These are phyloP conservation scores for Brachymystax lenok DNA, from an alignment of 2,797 vertebrate genomes.

Conservation along the genomic window DNA sequence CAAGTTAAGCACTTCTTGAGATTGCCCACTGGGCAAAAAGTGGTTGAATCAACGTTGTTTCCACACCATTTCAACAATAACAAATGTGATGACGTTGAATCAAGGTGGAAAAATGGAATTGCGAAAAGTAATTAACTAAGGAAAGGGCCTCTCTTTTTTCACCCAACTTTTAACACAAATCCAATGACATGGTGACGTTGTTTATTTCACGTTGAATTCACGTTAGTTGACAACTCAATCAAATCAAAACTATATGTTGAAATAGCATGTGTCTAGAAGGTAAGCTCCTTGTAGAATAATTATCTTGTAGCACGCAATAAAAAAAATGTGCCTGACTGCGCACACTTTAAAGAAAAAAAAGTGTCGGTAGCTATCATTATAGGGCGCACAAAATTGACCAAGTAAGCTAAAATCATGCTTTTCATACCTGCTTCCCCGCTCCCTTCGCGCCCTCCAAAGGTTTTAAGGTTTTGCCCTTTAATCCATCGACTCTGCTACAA, in stretches of 20 bases:
- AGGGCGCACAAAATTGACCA: neutral
- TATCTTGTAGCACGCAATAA: neutral
- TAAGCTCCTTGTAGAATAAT: neutral
- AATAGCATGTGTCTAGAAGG: too few relatives aligned
- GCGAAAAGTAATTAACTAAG: too few relatives aligned
- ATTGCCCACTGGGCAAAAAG: neutral
- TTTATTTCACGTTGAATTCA: too few relatives aligned
- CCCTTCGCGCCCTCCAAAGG: constrained; percentile 73
- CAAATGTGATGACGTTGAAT: too few relatives aligned
- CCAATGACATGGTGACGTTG: too few relatives aligned
- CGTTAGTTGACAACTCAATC: too few relatives aligned
- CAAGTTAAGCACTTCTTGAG: constrained; percentile 9
- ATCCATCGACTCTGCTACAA: constrained; percentile 79
- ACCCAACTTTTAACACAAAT: too few relatives aligned
- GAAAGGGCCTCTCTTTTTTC: too few relatives aligned
- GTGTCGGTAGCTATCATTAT: neutral
- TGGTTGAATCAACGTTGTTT: too few relatives aligned
- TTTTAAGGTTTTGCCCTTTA: constrained; percentile 70
- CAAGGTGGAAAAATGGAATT: too few relatives aligned
- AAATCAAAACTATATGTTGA: too few relatives aligned
- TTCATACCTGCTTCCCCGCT: constrained; percentile 76
- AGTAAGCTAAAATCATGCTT: neutral
- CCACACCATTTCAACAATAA: too few relatives aligned
- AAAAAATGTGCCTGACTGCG: neutral
- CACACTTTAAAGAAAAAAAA: neutral